Evolutionary conservation across 2,113 vertebrate species (phyloP).

Genomic region (Anoura caudifer): DNA sequence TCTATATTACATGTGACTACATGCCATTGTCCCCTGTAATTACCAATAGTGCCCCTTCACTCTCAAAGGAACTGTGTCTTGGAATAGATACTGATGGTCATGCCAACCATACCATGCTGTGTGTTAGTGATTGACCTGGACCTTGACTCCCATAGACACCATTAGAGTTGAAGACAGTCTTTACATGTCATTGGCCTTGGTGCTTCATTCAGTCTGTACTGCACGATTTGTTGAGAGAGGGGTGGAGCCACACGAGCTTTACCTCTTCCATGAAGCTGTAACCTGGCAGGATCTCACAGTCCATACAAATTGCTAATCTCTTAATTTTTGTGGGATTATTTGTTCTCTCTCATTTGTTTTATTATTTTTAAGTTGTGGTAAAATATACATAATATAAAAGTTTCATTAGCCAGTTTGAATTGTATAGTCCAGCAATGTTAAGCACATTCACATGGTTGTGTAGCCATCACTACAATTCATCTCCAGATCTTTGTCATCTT

Average conservation of each 20-base stretch:
- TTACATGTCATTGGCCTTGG: background rate
- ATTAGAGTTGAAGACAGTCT: background rate
- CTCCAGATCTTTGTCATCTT: background rate
- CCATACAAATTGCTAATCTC: background rate
- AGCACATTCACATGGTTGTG: background rate
- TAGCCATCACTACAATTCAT: background rate
- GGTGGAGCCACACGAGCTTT: accelerated
- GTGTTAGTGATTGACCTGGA: background rate
- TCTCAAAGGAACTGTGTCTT: background rate
- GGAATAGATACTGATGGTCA: background rate
- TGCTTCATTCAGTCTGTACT: background rate
- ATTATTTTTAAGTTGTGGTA: background rate
- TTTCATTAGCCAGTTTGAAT: background rate
- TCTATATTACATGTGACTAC: accelerated
- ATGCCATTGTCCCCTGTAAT: too few relatives aligned
- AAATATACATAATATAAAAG: background rate
- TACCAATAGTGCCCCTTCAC: background rate
- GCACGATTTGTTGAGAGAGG: background rate
- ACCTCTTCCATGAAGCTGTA: background rate
- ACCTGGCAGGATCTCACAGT: background rate
- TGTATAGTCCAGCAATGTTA: accelerated
- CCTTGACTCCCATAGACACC: accelerated
- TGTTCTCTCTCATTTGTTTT: background rate
- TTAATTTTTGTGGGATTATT: background rate
- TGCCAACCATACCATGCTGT: accelerated